A percentile compares a stretch with the other conserved stretches of the same genome.
phyloP scores from a whole-genome alignment of 2,113 vertebrate genomes.

The Peromyscus californicus region DNA sequence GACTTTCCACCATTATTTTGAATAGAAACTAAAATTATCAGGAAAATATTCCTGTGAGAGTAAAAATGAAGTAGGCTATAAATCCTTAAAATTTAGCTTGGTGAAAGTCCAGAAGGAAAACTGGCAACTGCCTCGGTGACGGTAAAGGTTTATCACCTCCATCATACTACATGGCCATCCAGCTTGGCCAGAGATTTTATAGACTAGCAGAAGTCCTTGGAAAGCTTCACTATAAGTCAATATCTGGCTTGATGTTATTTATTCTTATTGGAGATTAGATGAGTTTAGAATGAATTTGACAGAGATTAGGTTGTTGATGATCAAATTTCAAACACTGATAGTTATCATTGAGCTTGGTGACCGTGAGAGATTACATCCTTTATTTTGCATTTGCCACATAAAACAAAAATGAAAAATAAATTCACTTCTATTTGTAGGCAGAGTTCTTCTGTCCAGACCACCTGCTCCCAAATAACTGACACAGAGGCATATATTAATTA shows the following conservation, averaged over 20 bases:
- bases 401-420: constrained; percentile 9
- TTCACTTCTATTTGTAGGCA: background rate
- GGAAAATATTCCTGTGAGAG: background rate
- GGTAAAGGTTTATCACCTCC: background rate
- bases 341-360: background rate
- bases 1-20: background rate
- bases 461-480: too few relatives aligned
- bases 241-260: constrained; percentile 10
- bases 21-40: background rate
- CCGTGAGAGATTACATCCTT: background rate
- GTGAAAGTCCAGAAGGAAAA: background rate
- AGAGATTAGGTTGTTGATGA: background rate
- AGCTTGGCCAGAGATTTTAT: background rate
- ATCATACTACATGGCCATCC: background rate
- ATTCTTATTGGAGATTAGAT: background rate
- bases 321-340: background rate
- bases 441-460: too few relatives aligned
- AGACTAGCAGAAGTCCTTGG: background rate
- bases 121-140: background rate
- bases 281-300: background rate
- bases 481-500: too few relatives aligned
- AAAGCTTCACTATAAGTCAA: background rate
- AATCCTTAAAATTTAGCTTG: constrained; percentile 4
- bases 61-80: background rate
- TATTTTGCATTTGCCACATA: constrained; percentile 5